Percentiles rank a stretch among this genome's conserved stretches.
These are phyloP conservation scores for Miniopterus natalensis DNA, from an alignment of 2,113 vertebrate genomes.

Conservation along the genomic window DNA sequence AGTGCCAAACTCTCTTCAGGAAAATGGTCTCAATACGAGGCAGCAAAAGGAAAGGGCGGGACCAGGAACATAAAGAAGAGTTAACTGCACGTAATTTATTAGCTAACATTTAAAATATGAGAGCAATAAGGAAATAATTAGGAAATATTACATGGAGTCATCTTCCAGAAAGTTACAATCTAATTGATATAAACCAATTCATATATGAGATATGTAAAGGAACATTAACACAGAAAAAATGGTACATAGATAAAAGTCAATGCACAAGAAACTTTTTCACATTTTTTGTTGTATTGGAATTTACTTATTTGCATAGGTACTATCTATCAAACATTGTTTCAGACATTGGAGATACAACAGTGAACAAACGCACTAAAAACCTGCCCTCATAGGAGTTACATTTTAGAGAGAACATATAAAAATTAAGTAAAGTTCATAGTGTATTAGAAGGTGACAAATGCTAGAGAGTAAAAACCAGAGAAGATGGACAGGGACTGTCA, in stretches of 20 bases:
- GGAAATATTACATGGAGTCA: not conserved
- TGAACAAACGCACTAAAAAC: conserved; percentile 6
- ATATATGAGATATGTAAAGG: not conserved
- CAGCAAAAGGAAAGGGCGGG: not conserved
- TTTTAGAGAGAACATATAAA: conserved; percentile 3
- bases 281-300: conserved; percentile 25
- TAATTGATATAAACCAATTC: conserved; percentile 35
- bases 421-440: not conserved
- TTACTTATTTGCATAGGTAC: not conserved
- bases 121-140: conserved; percentile 41
- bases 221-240: conserved; percentile 7
- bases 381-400: not conserved
- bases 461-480: not conserved
- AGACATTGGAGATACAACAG: not conserved
- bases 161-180: conserved; percentile 44
- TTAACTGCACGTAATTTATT: not conserved
- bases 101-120: conserved; percentile 1
- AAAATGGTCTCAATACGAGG: not conserved
- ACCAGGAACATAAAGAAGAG: conserved; percentile 19
- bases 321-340: not conserved
- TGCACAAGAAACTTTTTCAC: conserved; percentile 12
- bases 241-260: not conserved
- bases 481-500: not conserved
- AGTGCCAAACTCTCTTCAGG: conserved; percentile 22
- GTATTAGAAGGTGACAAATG: not conserved